These are phyloP conservation scores for Furcula furcula DNA, from an alignment of 2,888 invertebrate species.

Conservation along the genomic window DNA sequence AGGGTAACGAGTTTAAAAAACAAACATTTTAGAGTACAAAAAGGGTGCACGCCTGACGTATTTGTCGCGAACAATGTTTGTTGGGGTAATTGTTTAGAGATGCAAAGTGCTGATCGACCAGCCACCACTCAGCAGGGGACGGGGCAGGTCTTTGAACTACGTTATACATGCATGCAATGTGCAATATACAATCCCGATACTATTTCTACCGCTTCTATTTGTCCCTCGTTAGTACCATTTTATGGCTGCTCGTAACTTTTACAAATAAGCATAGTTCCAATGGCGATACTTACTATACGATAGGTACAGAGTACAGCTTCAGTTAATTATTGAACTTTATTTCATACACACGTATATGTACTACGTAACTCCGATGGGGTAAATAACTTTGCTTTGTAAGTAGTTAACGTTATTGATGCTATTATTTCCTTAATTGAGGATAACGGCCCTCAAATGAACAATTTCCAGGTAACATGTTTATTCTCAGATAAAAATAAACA, in stretches of 20 bases:
- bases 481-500: slow-evolving; percentile 26
- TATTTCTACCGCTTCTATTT: slow-evolving; percentile 1
- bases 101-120: slow-evolving; percentile 68
- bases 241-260: slow-evolving; percentile 21
- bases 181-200: slow-evolving; percentile 3
- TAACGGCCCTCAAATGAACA: slow-evolving; percentile 3
- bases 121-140: slow-evolving; percentile 44
- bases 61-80: slow-evolving; percentile 64
- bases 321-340: background rate
- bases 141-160: slow-evolving; percentile 50
- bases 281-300: background rate
- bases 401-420: background rate
- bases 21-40: slow-evolving; percentile 69
- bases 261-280: slow-evolving; percentile 12
- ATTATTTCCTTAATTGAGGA: slow-evolving; percentile 1
- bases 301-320: background rate
- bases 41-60: slow-evolving; percentile 59
- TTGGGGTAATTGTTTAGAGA: slow-evolving; percentile 71
- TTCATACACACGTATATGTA: background rate
- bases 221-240: background rate
- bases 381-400: background rate
- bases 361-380: background rate
- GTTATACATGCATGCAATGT: slow-evolving; percentile 10
- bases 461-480: slow-evolving; percentile 4
- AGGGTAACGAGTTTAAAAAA: slow-evolving; percentile 72